Percentiles rank a stretch among this genome's conserved stretches.
These are phyloP conservation scores for Romanogobio albipinnatus DNA, from an alignment of 2,113 vertebrate species.

Conservation along the genomic window DNA sequence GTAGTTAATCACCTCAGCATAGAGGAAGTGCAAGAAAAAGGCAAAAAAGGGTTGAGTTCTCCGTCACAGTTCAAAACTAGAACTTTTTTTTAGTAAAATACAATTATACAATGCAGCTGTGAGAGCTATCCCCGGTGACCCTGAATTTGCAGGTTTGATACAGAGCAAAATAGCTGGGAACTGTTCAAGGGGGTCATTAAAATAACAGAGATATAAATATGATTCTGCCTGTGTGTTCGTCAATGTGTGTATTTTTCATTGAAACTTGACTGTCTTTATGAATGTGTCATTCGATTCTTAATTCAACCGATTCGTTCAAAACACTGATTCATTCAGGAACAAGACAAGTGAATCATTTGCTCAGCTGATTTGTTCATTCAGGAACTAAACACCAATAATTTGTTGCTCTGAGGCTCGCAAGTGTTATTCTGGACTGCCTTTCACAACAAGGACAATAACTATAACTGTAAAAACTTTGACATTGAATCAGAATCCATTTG, in stretches of 20 bases:
- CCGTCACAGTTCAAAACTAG: constrained; percentile 76
- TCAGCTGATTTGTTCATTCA: neutral
- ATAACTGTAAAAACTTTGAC: neutral
- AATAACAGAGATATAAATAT: neutral
- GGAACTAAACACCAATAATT: neutral
- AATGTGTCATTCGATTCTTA: neutral
- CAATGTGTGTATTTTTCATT: neutral
- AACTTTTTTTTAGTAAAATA: constrained; percentile 71
- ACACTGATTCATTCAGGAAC: neutral
- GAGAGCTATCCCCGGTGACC: constrained; percentile 75
- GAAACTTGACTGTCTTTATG: neutral
- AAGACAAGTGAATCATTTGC: neutral
- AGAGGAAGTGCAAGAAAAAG: constrained; percentile 79
- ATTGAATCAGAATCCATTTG: neutral
- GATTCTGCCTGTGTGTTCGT: neutral
- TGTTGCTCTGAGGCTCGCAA: too few species aligned
- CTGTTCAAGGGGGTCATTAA: too few species aligned
- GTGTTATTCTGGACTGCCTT: too few species aligned
- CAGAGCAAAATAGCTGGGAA: constrained; percentile 43
- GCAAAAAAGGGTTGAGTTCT: constrained; percentile 61
- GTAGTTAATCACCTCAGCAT: constrained; percentile 89
- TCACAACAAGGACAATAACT: neutral
- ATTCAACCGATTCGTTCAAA: neutral
- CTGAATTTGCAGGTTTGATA: constrained; percentile 31
- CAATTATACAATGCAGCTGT: constrained; percentile 73